Percentiles rank a stretch among this genome's conserved stretches.
Evolutionary conservation across 37 sponge, comb jelly and placozoan genomes (phyloP).

Genomic region (Agelas oroides): DNA sequence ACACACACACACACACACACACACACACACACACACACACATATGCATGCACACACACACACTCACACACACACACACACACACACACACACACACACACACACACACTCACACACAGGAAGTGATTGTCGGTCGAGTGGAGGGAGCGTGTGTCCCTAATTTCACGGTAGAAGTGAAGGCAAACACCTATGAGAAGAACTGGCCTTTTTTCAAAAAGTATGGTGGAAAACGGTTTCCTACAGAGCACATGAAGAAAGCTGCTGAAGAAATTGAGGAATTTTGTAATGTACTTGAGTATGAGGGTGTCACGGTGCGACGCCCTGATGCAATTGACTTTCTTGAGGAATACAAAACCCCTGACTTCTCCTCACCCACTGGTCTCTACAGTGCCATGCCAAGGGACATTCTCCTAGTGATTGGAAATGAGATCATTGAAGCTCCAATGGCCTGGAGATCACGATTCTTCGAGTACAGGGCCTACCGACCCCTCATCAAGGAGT

Average conservation of each 20-base stretch:
- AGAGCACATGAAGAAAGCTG: constrained; percentile 28
- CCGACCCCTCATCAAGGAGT: no score
- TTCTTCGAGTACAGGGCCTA: no score
- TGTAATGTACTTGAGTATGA: constrained; percentile 58
- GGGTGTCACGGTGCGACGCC: constrained; percentile 71
- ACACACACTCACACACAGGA: no score
- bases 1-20: no score
- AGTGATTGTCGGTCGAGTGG: constrained; percentile 69
- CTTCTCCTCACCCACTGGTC: constrained; percentile 44
- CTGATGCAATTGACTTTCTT: constrained; percentile 43
- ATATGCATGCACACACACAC: no score
- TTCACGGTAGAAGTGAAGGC: constrained; percentile 70
- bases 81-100: no score
- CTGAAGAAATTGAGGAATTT: constrained; percentile 69
- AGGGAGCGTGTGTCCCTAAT: constrained; percentile 61
- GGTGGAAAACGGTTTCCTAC: constrained; percentile 59
- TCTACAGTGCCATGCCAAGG: constrained; percentile 68
- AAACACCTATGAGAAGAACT: constrained; percentile 48
- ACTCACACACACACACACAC: no score
- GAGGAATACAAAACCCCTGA: constrained; percentile 73
- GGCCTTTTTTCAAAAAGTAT: constrained; percentile 52
- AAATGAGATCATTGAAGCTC: no score
- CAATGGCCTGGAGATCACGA: no score
- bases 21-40: no score
- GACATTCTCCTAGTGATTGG: no score